These are phyloP conservation scores for Aphelocoma coerulescens DNA, from an alignment of 2,113 vertebrate genomes.

Conservation along the genomic window DNA sequence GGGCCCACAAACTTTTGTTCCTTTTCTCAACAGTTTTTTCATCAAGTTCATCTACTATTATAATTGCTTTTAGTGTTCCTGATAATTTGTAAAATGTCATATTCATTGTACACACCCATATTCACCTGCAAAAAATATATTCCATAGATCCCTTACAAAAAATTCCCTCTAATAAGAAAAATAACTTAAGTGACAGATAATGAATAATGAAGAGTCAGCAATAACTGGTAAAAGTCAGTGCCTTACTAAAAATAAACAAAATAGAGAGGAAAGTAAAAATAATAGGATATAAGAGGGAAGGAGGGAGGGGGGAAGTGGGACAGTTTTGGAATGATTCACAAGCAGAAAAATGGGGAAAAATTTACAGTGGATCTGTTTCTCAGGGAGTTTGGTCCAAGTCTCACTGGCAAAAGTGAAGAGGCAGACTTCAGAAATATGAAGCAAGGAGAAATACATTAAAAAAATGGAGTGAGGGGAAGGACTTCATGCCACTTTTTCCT, in stretches of 20 bases:
- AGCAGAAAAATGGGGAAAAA: neutral
- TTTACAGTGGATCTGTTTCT: neutral
- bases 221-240: neutral
- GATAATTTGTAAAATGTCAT: neutral
- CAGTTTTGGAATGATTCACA: neutral
- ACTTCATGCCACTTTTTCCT: slow-evolving; percentile 55
- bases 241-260: neutral
- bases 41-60: neutral
- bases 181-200: neutral
- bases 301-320: fast-evolving
- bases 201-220: neutral
- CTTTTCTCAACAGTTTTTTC: neutral
- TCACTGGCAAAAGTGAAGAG: neutral
- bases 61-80: neutral
- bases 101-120: neutral
- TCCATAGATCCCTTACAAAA: neutral
- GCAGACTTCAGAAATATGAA: slow-evolving; percentile 41
- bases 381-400: neutral
- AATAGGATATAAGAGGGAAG: neutral
- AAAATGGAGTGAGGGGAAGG: slow-evolving; percentile 17
- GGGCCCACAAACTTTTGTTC: neutral
- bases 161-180: neutral
- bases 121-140: neutral
- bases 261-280: neutral
- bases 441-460: slow-evolving; percentile 22